Evolutionary conservation across 2,888 invertebrate species (phyloP).

Genomic region (Hirudinaria manillensis): DNA sequence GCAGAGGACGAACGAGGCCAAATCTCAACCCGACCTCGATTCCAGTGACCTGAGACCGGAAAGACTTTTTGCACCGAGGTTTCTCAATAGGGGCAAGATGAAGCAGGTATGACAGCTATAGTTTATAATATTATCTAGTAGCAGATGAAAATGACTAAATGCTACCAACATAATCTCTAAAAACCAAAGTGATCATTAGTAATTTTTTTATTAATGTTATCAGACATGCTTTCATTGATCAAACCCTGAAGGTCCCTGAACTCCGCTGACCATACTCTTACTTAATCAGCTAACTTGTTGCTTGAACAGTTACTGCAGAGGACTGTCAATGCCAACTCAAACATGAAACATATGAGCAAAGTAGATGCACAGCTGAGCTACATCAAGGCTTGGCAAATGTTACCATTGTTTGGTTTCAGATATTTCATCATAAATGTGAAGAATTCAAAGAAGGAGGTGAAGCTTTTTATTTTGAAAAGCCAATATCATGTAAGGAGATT

Average conservation of each 20-base stretch:
- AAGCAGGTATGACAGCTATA: not conserved
- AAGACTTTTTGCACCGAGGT: not conserved
- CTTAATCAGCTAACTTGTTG: no score
- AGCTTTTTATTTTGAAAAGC: not conserved
- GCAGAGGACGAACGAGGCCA: constrained; percentile 58
- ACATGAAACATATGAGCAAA: constrained; percentile 80
- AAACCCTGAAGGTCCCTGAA: no score
- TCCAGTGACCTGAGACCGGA: not conserved
- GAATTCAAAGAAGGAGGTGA: constrained; percentile 54
- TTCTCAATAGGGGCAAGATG: not conserved
- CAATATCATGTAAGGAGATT: not conserved
- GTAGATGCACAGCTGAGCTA: constrained; percentile 91
- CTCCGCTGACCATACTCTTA: no score
- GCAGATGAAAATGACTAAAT: no score
- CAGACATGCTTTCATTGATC: no score
- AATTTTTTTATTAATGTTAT: no score
- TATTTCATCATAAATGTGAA: constrained; percentile 86
- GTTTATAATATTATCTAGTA: no score
- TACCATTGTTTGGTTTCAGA: constrained; percentile 90
- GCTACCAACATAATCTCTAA: no score
- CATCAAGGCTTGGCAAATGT: constrained; percentile 94
- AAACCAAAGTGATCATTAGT: no score
- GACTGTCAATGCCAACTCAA: constrained; percentile 89
- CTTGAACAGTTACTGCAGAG: constrained; percentile 65
- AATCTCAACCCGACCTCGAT: not conserved